Conservation (phyloP, 2,797 vertebrate species). For the Pteropus rufus region DNA sequence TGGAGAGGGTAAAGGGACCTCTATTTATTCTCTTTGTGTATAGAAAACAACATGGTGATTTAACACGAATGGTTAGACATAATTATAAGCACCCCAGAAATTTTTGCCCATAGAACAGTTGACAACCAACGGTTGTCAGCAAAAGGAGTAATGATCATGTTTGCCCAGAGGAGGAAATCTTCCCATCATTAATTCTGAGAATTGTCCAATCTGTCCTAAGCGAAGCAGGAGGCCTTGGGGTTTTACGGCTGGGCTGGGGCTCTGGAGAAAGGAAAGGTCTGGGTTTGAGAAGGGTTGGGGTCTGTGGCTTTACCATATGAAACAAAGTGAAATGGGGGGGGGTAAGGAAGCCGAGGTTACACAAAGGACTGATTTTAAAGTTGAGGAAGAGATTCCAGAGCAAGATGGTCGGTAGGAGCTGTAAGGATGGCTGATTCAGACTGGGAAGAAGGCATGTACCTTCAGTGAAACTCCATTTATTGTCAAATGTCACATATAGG, state of each 20-base stretch:
- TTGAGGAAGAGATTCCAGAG: not conserved
- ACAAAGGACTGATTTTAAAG: not conserved
- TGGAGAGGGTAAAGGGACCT: not conserved
- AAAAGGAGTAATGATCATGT: not conserved
- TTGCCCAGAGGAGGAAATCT: not conserved
- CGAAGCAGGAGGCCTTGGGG: not conserved
- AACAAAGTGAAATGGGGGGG: not conserved
- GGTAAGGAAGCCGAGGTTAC: not conserved
- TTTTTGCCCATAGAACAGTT: not conserved
- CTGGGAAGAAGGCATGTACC: not conserved
- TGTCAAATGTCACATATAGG: conserved; percentile 62
- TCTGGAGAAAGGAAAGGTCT: not conserved
- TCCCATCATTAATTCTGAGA: conserved; percentile 58
- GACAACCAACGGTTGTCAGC: not conserved
- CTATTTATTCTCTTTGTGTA: not conserved
- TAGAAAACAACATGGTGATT: not conserved
- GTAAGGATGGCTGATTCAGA: not conserved
- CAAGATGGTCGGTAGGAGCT: not conserved
- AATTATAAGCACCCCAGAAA: not conserved
- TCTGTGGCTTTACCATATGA: not conserved
- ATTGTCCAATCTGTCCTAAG: not conserved
- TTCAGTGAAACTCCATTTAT: conserved; percentile 71
- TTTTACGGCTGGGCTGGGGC: not conserved
- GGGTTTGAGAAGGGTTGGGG: not conserved
- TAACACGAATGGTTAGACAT: not conserved